Conservation (phyloP, 2,888 invertebrate species). For the Gymnoscelis rufifasciata region DNA sequence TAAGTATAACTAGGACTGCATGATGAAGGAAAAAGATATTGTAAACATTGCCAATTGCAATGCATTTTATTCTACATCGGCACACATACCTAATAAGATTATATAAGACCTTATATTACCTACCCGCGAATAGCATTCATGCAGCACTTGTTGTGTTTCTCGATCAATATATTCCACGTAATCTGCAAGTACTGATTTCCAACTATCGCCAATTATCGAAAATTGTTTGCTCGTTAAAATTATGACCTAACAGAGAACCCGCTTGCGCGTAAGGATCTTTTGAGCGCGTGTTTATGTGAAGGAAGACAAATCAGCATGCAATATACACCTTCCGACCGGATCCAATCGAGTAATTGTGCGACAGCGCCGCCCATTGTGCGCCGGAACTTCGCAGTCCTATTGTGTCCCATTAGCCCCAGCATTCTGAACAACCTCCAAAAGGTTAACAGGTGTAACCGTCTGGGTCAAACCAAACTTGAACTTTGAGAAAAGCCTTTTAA, state of each 20-base stretch:
- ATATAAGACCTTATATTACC: slow-evolving; percentile 9
- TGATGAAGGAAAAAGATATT: neutral
- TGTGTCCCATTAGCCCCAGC: slow-evolving; percentile 14
- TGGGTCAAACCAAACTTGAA: slow-evolving; percentile 11
- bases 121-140: slow-evolving; percentile 14
- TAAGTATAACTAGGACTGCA: slow-evolving; percentile 48
- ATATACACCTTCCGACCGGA: slow-evolving; percentile 21
- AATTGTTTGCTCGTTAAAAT: no score
- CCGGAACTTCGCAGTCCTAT: slow-evolving; percentile 20
- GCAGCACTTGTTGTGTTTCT: slow-evolving; percentile 14
- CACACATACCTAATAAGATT: slow-evolving; percentile 11
- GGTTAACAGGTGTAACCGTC: slow-evolving; percentile 15
- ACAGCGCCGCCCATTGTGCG: slow-evolving; percentile 25
- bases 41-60: no score
- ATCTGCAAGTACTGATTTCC: no score
- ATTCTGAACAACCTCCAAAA: slow-evolving; percentile 15
- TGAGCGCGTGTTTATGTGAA: slow-evolving; percentile 1
- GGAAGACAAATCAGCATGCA: slow-evolving; percentile 16
- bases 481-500: slow-evolving; percentile 9
- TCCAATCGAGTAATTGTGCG: slow-evolving; percentile 29
- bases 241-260: no score
- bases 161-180: neutral
- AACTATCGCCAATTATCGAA: no score
- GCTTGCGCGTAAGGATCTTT: no score
- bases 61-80: neutral